A percentile compares a stretch with the other conserved stretches of the same genome.
phyloP scores from a whole-genome alignment of 2,888 invertebrate genomes.

The Octonoba sinensis region DNA sequence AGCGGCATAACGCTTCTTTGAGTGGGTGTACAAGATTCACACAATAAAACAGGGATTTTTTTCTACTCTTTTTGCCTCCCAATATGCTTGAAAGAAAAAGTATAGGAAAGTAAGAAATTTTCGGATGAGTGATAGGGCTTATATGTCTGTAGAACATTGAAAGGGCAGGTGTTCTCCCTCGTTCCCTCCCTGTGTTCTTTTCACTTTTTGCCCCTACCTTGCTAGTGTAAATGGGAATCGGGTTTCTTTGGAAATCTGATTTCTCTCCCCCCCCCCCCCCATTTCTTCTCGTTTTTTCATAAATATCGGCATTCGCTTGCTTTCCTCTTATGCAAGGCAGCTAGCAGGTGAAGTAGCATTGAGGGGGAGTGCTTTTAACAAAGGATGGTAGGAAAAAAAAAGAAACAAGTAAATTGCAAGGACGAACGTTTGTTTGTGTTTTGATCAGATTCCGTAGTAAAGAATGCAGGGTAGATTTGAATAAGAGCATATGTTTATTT shows the following conservation, averaged over 20 bases:
- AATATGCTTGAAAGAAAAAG: neutral
- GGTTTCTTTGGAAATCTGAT: constrained; percentile 29
- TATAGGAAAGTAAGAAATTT: constrained; percentile 19
- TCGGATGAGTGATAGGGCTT: constrained; percentile 45
- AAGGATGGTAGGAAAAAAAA: too few species aligned
- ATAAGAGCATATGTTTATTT: too few species aligned
- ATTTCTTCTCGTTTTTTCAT: neutral
- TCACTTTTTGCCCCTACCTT: constrained; percentile 5
- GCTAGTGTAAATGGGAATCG: constrained; percentile 38
- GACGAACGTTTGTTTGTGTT: too few species aligned
- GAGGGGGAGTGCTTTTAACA: neutral
- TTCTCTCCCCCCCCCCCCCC: neutral
- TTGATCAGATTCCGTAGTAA: too few species aligned
- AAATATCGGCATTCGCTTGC: too few species aligned
- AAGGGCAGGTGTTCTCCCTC: constrained; percentile 47
- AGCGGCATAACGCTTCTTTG: constrained; percentile 53
- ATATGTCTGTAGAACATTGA: constrained; percentile 22
- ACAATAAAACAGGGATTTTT: too few species aligned
- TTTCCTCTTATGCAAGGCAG: neutral
- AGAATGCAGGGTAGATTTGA: too few species aligned
- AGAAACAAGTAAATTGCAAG: too few species aligned
- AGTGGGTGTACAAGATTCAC: constrained; percentile 54
- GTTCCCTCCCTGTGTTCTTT: constrained; percentile 9
- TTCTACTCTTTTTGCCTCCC: too few species aligned
- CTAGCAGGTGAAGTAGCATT: constrained; percentile 25